Base-by-base conservation (phyloP, 64 coral and sea anemone species). In the Stylophora pistillata region DNA sequence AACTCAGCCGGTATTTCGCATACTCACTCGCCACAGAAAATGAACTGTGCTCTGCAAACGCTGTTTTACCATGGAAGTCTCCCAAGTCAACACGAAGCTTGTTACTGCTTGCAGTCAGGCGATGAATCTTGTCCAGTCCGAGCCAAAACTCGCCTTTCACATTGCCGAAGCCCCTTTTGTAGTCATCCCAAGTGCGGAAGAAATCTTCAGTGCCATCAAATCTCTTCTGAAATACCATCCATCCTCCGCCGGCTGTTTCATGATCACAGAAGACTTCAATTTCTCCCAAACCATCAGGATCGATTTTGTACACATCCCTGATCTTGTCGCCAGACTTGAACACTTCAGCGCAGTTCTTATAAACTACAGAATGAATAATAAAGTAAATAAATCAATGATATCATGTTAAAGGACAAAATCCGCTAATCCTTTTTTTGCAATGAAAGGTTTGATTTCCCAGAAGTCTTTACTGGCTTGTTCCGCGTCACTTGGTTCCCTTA, bases 221-320 rank as follows among this genome's bases (percentile, higher is more conserved):
- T 59, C 89, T 79, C 33, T 77, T 91, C 3, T 56, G 65, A 52
- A 91, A 56, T 80, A 91, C 89, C 26, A 71, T 26, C 89, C 89
- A 91, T 73, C 89, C 89, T 59, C 89, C 89, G 15, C 80, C 81
- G 23, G 71, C 81, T 56, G 89, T 91, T 20, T 65, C 41, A 6
- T 91, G 89, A 37, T 91, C 89, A 76, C 89, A 91, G 81, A 63
- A 91, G 26, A 91, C 89, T 13, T 61, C 68, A 37, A 91, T 81
- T 68, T 13, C 55, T 32, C 88, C 88, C 53, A 65, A 33, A 33
- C 77, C 88, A 30, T 89, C 88, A 55, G 88, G 88, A 55, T 89
- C 88, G 41, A 89, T 89, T 6, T 64, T 9, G 52, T 89, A 89
- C 32, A 89, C 61, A 20, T 76, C 88, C 21, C 77, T 89, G 55